Percentiles rank a stretch among this genome's conserved stretches.
Evolutionary conservation across 2,797 vertebrate species (phyloP).

Genomic region (Karalla daura): DNA sequence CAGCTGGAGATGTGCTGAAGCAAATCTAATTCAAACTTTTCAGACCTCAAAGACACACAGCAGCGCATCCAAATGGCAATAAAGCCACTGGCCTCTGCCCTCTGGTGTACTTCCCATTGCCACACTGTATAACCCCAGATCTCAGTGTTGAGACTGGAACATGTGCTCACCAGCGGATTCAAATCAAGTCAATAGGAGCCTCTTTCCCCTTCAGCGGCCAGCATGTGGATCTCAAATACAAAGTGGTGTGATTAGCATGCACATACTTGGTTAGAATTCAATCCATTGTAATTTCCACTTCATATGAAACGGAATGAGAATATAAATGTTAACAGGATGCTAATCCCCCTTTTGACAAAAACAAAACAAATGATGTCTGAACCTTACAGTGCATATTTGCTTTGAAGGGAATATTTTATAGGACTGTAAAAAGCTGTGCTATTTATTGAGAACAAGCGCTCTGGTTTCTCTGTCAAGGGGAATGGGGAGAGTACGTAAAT

Average conservation of each 20-base stretch:
- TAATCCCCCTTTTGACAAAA: slow-evolving; percentile 60
- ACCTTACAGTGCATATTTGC: slow-evolving; percentile 39
- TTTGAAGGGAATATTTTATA: slow-evolving; percentile 50
- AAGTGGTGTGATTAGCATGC: slow-evolving; percentile 71
- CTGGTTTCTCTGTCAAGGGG: slow-evolving; percentile 47
- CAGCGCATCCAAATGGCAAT: slow-evolving; percentile 68
- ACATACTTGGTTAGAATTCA: slow-evolving; percentile 71
- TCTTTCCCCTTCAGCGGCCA: slow-evolving; percentile 74
- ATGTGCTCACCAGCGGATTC: slow-evolving; percentile 78
- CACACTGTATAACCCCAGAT: slow-evolving; percentile 67
- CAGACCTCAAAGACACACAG: slow-evolving; percentile 74
- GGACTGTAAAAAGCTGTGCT: slow-evolving; percentile 46
- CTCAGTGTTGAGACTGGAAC: slow-evolving; percentile 66
- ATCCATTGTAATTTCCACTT: slow-evolving; percentile 70
- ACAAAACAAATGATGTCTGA: slow-evolving; percentile 63
- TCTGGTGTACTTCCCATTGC: slow-evolving; percentile 66
- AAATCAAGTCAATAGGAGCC: slow-evolving; percentile 76
- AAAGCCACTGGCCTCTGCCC: slow-evolving; percentile 75
- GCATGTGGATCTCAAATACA: slow-evolving; percentile 71
- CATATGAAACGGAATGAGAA: slow-evolving; percentile 67
- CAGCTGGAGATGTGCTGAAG: slow-evolving; percentile 79
- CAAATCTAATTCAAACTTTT: slow-evolving; percentile 80
- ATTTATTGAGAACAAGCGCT: slow-evolving; percentile 71
- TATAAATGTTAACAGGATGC: slow-evolving; percentile 73
- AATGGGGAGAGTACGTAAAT: slow-evolving; percentile 62